These are phyloP conservation scores for Pungitius pungitius DNA, from an alignment of 2,113 vertebrate genomes.

Conservation along the genomic window DNA sequence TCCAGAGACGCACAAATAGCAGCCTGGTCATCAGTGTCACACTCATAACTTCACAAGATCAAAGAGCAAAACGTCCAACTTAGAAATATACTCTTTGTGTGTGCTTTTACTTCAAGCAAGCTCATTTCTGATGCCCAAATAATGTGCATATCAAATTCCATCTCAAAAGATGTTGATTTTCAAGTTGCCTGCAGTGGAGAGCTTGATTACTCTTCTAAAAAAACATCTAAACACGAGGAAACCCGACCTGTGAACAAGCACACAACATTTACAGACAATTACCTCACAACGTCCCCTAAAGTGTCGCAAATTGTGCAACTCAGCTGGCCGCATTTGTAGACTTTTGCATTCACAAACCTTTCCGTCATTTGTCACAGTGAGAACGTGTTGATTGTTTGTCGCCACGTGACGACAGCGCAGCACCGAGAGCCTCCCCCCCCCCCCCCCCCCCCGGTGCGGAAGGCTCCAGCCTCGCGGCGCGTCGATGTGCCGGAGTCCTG, in stretches of 20 bases:
- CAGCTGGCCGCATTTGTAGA: not conserved
- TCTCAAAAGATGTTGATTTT: not conserved
- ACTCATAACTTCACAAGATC: conserved; percentile 23
- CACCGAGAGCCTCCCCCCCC: too few relatives aligned
- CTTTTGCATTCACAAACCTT: conserved; percentile 23
- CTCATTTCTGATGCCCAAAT: conserved; percentile 3
- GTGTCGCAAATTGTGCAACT: not conserved
- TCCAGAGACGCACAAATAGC: conserved; percentile 27
- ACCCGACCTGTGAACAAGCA: conserved; percentile 20
- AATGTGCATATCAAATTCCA: not conserved
- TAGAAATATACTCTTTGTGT: conserved; percentile 4
- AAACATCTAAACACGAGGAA: conserved; percentile 6
- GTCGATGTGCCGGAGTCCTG: conserved; percentile 31
- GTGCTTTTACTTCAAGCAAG: not conserved
- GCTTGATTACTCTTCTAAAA: conserved; percentile 13
- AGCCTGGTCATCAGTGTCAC: conserved; percentile 24
- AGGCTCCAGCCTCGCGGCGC: conserved; percentile 31
- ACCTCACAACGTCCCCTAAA: conserved; percentile 15
- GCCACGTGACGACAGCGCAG: conserved; percentile 40
- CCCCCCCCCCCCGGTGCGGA: conserved; percentile 29
- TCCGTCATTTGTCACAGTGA: conserved; percentile 37
- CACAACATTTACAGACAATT: conserved; percentile 38
- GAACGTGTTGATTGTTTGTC: conserved; percentile 56
- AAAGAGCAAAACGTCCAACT: conserved; percentile 18
- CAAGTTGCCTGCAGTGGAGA: conserved; percentile 1